Percentiles rank a stretch among this genome's conserved stretches.
phyloP scores from a whole-genome alignment of 2,113 vertebrate genomes.

The Myotis lucifugus region DNA sequence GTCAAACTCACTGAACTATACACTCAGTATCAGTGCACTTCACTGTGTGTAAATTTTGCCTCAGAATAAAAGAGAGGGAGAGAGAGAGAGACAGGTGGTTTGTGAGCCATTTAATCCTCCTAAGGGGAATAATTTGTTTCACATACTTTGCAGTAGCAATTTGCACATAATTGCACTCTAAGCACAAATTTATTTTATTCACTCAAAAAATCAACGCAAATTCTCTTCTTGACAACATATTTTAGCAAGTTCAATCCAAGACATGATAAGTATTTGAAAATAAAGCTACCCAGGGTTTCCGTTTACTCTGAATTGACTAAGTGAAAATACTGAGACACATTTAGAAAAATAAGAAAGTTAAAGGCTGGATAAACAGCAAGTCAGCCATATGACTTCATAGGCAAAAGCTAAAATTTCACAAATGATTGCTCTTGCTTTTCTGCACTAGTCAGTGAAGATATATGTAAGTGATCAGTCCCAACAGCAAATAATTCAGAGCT shows the following conservation, averaged over 20 bases:
- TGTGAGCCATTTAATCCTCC: constrained; percentile 24
- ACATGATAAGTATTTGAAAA: background rate
- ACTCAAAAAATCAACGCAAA: background rate
- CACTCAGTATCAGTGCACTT: background rate
- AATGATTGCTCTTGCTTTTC: background rate
- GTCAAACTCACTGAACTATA: constrained; percentile 4
- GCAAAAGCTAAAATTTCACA: constrained; percentile 7
- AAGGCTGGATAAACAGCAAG: background rate
- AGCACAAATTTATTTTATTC: constrained; percentile 46
- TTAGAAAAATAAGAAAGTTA: background rate
- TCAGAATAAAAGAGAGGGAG: background rate
- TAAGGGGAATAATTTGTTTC: constrained; percentile 33
- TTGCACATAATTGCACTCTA: background rate
- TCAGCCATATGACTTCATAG: background rate
- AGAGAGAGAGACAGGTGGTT: background rate
- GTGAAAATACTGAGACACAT: background rate
- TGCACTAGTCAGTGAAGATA: background rate
- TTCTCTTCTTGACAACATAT: constrained; percentile 16
- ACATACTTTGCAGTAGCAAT: constrained; percentile 23
- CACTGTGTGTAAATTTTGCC: background rate
- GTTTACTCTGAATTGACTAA: background rate
- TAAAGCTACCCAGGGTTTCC: background rate
- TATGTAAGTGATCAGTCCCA: background rate
- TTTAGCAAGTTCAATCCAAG: constrained; percentile 6
- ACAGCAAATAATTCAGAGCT: background rate